Evolutionary conservation across 30 jellyfish, hydroid and myxozoan species (phyloP), one percentile per base, ranked within the genome.

Genomic region (Aurelia sp.): DNA sequence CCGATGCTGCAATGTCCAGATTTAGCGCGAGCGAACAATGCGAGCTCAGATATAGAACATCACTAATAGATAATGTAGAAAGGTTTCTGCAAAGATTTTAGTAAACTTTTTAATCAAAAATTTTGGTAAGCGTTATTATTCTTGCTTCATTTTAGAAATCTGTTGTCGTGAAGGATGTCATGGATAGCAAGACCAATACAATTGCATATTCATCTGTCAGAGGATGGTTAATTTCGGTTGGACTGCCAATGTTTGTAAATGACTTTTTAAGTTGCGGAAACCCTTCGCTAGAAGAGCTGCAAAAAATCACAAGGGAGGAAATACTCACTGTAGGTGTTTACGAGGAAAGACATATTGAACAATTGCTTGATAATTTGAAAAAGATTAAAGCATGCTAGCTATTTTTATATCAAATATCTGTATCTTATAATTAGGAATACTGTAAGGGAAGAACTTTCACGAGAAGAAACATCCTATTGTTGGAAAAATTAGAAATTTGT

Each of bases 241-340:
- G 98, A 6, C 79, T 93, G 44, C 98, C 98, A 15, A 93, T 93
- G 97, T 93, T 93, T 52, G 52, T 52, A 31, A 65, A 69, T 21
- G 97, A 89, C 74, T 76, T 93, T 20, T 4, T 17, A 20, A 96
- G 89, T 3, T 91, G 85, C 47, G 96, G 94, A 13, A 37, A 86
- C 33, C 44, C 30, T 17, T 73, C 87, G 7, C 22, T 93, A 18
- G 82, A 55, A 27, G 91, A 83, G 13, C 53, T 93, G 47, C 79
- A 70, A 65, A 55, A 52, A 6, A 31, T 93, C 62, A 44, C 94
- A 1, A 78, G 76, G 63, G 84, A 76, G 27, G 92, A 88, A 40
- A 62, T 93, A 18, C 84, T 90, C 58, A 37, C 67, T 17, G 63
- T 86, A 4, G 96, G 97, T 19, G 94, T 93, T 17, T 93, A n/a